Percentiles rank a stretch among this genome's conserved stretches.
Evolutionary conservation across 1,140 invertebrate genomes (phyloP).

Genomic region (Tetramorium alpestre): DNA sequence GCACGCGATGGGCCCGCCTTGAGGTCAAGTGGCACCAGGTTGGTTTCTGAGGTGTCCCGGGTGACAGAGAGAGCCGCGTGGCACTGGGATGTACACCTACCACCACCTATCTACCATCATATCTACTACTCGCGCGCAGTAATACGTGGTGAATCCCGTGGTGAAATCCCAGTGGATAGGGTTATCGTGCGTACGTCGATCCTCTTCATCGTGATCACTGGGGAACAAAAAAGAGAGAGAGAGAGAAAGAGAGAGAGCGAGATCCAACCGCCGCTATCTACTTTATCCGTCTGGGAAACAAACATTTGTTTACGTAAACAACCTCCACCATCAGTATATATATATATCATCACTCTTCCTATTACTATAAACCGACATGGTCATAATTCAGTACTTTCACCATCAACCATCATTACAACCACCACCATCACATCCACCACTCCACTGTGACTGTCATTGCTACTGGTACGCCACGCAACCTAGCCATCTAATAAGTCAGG

Average conservation of each 20-base stretch:
- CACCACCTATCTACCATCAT: slow-evolving; percentile 77
- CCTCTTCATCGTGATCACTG: slow-evolving; percentile 69
- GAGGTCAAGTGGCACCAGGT: slow-evolving; percentile 82
- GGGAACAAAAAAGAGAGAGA: slow-evolving; percentile 44
- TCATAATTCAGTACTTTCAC: slow-evolving; percentile 55
- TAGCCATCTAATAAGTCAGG: slow-evolving; percentile 81
- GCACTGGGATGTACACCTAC: slow-evolving; percentile 70
- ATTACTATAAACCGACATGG: slow-evolving; percentile 45
- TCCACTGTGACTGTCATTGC: slow-evolving; percentile 78
- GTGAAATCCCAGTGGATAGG: slow-evolving; percentile 76
- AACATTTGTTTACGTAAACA: slow-evolving; percentile 40
- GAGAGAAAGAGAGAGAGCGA: slow-evolving; percentile 16
- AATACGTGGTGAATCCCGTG: slow-evolving; percentile 76
- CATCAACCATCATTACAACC: slow-evolving; percentile 36
- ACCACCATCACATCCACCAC: slow-evolving; percentile 58
- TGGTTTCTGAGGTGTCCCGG: slow-evolving; percentile 81
- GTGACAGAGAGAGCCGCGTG: slow-evolving; percentile 78
- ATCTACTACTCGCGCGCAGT: slow-evolving; percentile 73
- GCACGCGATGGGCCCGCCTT: slow-evolving; percentile 80
- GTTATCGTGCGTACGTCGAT: slow-evolving; percentile 72
- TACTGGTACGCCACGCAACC: slow-evolving; percentile 80
- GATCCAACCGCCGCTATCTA: slow-evolving; percentile 33
- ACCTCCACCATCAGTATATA: slow-evolving; percentile 52
- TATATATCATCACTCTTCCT: neutral
- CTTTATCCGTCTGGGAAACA: slow-evolving; percentile 52